Conservation (phyloP, 1,140 invertebrate species). For the Trichogramma pretiosum region DNA sequence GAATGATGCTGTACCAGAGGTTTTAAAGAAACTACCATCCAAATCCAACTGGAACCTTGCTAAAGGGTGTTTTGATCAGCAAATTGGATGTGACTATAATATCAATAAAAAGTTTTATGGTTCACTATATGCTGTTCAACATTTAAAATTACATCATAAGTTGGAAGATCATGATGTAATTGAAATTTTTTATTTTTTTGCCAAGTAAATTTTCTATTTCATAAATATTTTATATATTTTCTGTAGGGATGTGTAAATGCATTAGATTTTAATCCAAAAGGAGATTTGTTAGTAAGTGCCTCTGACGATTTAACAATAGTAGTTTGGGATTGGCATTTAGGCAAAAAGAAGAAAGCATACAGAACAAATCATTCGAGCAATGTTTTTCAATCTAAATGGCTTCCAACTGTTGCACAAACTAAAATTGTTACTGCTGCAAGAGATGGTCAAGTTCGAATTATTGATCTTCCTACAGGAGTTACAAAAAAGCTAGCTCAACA, state of each 20-base stretch:
- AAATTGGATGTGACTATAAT: slow-evolving; percentile 51
- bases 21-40: slow-evolving; percentile 53
- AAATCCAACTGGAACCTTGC: slow-evolving; percentile 60
- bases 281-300: slow-evolving; percentile 71
- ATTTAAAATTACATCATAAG: slow-evolving; percentile 69
- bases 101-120: slow-evolving; percentile 70
- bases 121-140: slow-evolving; percentile 72
- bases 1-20: slow-evolving; percentile 41
- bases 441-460: slow-evolving; percentile 73
- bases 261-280: slow-evolving; percentile 78
- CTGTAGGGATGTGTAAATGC: slow-evolving; percentile 80
- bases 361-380: slow-evolving; percentile 76
- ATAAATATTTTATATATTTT: slow-evolving; percentile 5
- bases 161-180: slow-evolving; percentile 61
- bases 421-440: slow-evolving; percentile 80
- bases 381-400: slow-evolving; percentile 72
- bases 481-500: slow-evolving; percentile 62
- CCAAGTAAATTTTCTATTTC: neutral
- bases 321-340: slow-evolving; percentile 84
- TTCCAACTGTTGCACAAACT: slow-evolving; percentile 61
- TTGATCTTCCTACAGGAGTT: slow-evolving; percentile 42
- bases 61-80: slow-evolving; percentile 53
- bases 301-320: slow-evolving; percentile 82
- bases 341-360: slow-evolving; percentile 55
- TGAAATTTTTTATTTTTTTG: slow-evolving; percentile 9